Conservation (phyloP, 2,113 vertebrate species). For the Thalassoma bifasciatum region DNA sequence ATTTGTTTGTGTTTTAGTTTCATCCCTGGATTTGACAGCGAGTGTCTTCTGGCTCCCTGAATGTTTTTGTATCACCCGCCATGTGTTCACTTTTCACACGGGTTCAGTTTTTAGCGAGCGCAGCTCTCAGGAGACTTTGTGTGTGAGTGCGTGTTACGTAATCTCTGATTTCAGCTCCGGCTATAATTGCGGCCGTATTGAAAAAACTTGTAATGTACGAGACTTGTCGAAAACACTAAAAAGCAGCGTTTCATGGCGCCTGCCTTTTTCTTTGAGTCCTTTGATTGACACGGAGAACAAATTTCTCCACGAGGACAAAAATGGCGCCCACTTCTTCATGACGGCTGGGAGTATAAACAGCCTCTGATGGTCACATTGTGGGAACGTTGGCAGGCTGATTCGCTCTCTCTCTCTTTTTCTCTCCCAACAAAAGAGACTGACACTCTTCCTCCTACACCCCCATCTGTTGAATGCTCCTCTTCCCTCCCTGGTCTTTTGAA, state of each 20-base stretch:
- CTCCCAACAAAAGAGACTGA: constrained; percentile 61
- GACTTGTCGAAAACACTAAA: background rate
- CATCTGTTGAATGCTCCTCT: constrained; percentile 72
- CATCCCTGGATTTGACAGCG: background rate
- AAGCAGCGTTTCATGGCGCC: background rate
- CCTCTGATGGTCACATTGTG: constrained; percentile 44
- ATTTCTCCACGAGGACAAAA: constrained; percentile 46
- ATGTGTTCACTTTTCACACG: background rate
- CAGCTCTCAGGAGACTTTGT: background rate
- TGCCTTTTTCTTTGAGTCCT: constrained; percentile 12
- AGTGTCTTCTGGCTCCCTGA: background rate
- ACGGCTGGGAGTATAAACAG: constrained; percentile 57
- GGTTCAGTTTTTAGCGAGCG: background rate
- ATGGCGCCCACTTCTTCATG: constrained; percentile 46
- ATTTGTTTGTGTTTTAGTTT: background rate
- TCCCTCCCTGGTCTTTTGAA: constrained; percentile 62
- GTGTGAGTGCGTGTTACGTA: background rate
- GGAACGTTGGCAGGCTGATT: constrained; percentile 38
- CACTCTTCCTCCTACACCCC: constrained; percentile 73
- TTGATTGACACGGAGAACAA: constrained; percentile 39
- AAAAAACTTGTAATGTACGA: background rate
- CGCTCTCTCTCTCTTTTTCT: constrained; percentile 15
- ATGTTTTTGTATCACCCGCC: background rate
- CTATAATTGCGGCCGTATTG: background rate
- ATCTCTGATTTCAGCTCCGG: background rate